Evolutionary conservation across 2,113 vertebrate genomes (phyloP).

Genomic region (Dermatemys mawii): DNA sequence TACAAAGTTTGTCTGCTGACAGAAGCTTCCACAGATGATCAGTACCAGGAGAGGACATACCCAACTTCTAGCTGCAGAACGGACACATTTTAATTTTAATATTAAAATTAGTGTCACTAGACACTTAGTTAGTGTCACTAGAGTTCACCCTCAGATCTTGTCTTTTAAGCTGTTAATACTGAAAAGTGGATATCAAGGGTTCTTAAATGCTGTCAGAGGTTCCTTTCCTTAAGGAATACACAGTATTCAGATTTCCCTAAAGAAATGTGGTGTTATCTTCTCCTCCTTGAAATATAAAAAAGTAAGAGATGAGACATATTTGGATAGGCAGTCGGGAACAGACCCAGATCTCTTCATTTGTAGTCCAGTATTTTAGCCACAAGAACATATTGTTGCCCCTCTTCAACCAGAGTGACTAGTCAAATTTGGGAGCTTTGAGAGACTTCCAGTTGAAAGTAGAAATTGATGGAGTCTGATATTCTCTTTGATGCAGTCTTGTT

Average conservation of each 20-base stretch:
- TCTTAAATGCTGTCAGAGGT: background rate
- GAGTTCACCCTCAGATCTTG: background rate
- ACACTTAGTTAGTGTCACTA: background rate
- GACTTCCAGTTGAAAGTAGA: background rate
- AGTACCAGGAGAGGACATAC: background rate
- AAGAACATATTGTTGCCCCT: background rate
- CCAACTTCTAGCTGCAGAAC: background rate
- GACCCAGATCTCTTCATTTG: background rate
- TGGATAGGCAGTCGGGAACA: background rate
- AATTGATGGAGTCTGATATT: background rate
- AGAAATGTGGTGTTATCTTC: background rate
- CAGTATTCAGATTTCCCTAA: fast-evolving
- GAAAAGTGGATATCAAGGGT: background rate
- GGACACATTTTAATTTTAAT: background rate
- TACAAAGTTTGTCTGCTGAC: fast-evolving
- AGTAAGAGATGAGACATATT: background rate
- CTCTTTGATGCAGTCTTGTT: background rate
- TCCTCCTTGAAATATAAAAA: background rate
- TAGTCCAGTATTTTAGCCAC: background rate
- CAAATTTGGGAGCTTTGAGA: background rate
- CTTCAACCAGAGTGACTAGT: background rate
- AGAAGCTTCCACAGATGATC: background rate
- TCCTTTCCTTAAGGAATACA: background rate
- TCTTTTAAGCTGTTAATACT: background rate
- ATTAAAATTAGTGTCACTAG: too few species aligned